These are phyloP conservation scores for Schizaphis graminum DNA, from an alignment of 2,888 invertebrate genomes.

Conservation along the genomic window DNA sequence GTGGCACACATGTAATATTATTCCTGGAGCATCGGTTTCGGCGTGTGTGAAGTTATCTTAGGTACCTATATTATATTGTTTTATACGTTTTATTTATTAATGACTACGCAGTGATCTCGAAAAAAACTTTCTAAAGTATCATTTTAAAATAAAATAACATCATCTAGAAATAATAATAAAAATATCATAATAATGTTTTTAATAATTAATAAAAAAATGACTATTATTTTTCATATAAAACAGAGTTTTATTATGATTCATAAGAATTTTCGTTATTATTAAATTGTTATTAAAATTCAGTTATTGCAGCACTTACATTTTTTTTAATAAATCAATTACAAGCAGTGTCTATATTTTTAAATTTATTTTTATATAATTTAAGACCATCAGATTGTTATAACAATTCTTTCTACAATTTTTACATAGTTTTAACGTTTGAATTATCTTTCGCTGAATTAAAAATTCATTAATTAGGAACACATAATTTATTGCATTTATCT, in stretches of 20 bases:
- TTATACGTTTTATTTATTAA: background rate
- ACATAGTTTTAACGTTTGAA: background rate
- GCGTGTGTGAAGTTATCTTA: background rate
- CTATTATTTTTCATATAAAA: background rate
- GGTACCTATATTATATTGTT: background rate
- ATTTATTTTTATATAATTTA: background rate
- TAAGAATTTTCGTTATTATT: background rate
- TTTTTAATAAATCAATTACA: background rate
- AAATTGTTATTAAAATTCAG: background rate
- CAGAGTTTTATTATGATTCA: background rate
- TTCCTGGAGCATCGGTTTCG: background rate
- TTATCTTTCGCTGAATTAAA: background rate
- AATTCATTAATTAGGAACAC: background rate
- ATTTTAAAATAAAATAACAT: background rate
- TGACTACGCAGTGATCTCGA: background rate
- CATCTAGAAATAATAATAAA: background rate
- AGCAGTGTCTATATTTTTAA: background rate
- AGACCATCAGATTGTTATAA: background rate
- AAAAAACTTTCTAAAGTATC: background rate
- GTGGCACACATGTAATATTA: constrained; percentile 7
- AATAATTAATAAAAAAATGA: background rate
- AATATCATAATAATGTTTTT: background rate
- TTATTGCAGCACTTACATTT: background rate
- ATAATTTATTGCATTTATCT: background rate
- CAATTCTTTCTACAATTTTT: background rate